Evolutionary conservation across 2,113 vertebrate genomes (phyloP), one percentile per base, ranked within the genome.

Genomic region (Sorex fumeus): DNA sequence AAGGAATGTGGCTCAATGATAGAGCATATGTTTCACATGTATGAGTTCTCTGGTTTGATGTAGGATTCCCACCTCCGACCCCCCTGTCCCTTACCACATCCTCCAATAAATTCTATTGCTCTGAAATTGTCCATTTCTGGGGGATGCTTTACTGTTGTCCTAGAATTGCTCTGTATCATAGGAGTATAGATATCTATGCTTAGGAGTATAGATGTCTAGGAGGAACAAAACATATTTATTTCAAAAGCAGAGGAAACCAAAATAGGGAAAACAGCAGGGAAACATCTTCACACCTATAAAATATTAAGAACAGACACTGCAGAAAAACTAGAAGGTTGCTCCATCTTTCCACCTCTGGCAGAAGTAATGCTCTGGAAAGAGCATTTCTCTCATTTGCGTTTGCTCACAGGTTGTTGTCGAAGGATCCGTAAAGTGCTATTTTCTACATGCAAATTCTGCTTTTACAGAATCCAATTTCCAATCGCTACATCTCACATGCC

Each of bases 91-190:
- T 21, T 60, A 16, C 57, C 57, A 60, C 13, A 13, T 50, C 47
- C 9, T 9, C 47, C 47, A 60, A 60, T 60, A 60, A 21, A 60
- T 21, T 21, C 18, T 21, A 19, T 91, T 91, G 19, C 70, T 96
- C 45, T 91, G 32, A 91, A 90, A 86, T 78, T 32, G 2, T 76
- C 18, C 1, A 43, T 30, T 86, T 93, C 67, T 66, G 25, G 69
- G 47, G 34, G 4, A 47, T 79, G 76, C 83, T 92, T 87, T 86
- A 92, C 62, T 74, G 62, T 95, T 91, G 75, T 83, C 67, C 32
- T 93, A 70, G 78, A 90, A 93, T 90, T 93, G 64, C n/a, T 87
- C 90, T 75, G 23, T 77, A 80, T 32, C 15, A 79, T 19, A 91
- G 32, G 25, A 72, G 30, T 47, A 78, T 79, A 93, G 91, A 83